Evolutionary conservation across 1,140 invertebrate genomes (phyloP).

Genomic region (Diabrotica undecimpunctata): DNA sequence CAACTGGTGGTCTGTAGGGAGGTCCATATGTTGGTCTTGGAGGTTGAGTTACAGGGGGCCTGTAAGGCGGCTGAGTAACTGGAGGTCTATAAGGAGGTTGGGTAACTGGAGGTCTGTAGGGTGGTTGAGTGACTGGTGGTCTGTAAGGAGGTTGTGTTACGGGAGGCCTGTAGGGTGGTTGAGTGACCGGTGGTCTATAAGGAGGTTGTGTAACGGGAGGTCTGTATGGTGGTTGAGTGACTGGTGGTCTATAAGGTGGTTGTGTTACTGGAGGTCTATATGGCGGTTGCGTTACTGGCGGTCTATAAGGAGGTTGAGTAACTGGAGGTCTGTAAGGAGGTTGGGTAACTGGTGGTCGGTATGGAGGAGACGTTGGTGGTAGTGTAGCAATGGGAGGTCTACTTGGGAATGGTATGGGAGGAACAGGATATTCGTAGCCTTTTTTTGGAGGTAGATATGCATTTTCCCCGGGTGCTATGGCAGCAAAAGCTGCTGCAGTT

Average conservation of each 20-base stretch:
- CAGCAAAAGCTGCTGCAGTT: slow-evolving; percentile 38
- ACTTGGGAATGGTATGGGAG: slow-evolving; percentile 54
- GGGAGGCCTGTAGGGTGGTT: slow-evolving; percentile 4
- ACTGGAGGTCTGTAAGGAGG: slow-evolving; percentile 20
- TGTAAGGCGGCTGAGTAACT: slow-evolving; percentile 22
- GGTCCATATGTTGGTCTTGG: slow-evolving; percentile 26
- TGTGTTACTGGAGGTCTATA: slow-evolving; percentile 23
- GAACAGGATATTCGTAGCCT: slow-evolving; percentile 56
- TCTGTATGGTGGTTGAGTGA: slow-evolving; percentile 23
- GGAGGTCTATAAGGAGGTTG: slow-evolving; percentile 19
- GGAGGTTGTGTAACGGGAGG: slow-evolving; percentile 21
- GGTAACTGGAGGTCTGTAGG: slow-evolving; percentile 15
- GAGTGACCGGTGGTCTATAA: slow-evolving; percentile 30
- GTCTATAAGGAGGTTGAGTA: slow-evolving; percentile 28
- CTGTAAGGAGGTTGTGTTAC: slow-evolving; percentile 26
- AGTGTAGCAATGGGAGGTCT: slow-evolving; percentile 25
- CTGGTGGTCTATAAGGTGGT: slow-evolving; percentile 20
- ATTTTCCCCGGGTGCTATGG: slow-evolving; percentile 54
- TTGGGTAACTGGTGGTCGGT: slow-evolving; percentile 28
- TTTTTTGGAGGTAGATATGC: slow-evolving; percentile 60
- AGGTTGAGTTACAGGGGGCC: slow-evolving; percentile 29
- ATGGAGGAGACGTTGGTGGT: slow-evolving; percentile 36
- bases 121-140: slow-evolving; percentile 24
- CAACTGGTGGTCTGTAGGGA: slow-evolving; percentile 22
- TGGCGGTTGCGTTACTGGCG: slow-evolving; percentile 37